Evolutionary conservation across 2,113 vertebrate species (phyloP).

Genomic region (Gymnogyps californianus): DNA sequence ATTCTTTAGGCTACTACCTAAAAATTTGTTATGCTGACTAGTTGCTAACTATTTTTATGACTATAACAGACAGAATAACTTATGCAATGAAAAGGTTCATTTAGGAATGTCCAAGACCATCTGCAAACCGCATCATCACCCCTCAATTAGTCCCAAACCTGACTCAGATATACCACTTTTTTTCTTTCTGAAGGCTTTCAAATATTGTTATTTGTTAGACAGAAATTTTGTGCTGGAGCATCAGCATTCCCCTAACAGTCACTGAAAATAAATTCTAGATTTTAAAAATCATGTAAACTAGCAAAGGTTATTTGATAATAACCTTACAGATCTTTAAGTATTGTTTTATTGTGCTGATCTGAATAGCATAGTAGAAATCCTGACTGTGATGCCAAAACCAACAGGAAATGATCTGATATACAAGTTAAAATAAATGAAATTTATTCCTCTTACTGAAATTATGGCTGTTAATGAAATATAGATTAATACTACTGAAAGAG

Average conservation of each 20-base stretch:
- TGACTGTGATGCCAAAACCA: background rate
- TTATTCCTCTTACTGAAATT: background rate
- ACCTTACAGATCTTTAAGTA: background rate
- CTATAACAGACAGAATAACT: background rate
- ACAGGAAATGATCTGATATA: background rate
- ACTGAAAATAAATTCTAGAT: background rate
- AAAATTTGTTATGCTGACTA: background rate
- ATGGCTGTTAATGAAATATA: background rate
- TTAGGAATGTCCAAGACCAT: background rate
- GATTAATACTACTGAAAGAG: conserved; percentile 25
- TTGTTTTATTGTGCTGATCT: background rate
- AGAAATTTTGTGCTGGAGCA: background rate
- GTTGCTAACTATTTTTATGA: background rate
- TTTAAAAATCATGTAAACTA: background rate
- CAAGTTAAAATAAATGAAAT: background rate
- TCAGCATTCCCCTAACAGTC: background rate
- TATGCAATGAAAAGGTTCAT: background rate
- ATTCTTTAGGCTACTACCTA: background rate
- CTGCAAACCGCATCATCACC: background rate
- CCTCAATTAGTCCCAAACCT: background rate
- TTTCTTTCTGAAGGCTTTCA: background rate
- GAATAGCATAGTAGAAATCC: background rate
- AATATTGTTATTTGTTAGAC: background rate
- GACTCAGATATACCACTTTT: background rate
- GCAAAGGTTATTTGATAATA: background rate